Base-by-base conservation (phyloP, 2,888 invertebrate species). In the Harpalus rufipes region DNA sequence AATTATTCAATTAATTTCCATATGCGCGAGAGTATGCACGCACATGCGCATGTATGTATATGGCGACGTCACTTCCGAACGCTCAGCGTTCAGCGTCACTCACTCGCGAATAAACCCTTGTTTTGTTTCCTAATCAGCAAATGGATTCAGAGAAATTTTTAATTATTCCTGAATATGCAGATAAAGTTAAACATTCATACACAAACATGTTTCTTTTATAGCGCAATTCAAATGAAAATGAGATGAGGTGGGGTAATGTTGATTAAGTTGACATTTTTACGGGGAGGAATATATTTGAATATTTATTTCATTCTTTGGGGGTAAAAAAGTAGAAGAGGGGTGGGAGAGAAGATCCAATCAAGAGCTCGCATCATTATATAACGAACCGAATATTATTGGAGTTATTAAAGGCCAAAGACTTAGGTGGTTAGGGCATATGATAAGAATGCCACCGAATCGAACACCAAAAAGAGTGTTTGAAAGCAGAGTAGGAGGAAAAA, bases 1-100 rank as follows among this genome's bases (percentile, higher is more conserved):
- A 84, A 79, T 84, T 84, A 84, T 41, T 68, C 78, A 84, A 84
- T 79, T 84, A 84, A 79, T 84, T 84, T 84, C 21, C 79, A 63
- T 65, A 79, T 79, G 68, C 84, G 39, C 58, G 61, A 32, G 61
- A 39, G 32, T 21, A 41, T 44, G 10, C 72, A 7, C 63, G 63
- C 63, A 25, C 65, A 39, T 39, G 59, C 59, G 59, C 16, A 2
- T 59, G 6, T 18, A 59, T 59, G 14, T 18, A 14, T 16, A 25
- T 12, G 63, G 18, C 25, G 25, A 63, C 63, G 63, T 63, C 25
- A 25, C 25, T 63, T 25, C 21, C 21, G 12, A 12, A 25, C 21
- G 3, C 7, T 18, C 63, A 59, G 16, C 14, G 56, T 12, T 18
- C 63, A 59, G 16, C 14, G 56, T 12, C 14, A 14, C 12, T 12